Percentiles rank a stretch among this genome's conserved stretches.
Conservation (phyloP, 2,888 invertebrate species). For the Ceramica pisi region DNA sequence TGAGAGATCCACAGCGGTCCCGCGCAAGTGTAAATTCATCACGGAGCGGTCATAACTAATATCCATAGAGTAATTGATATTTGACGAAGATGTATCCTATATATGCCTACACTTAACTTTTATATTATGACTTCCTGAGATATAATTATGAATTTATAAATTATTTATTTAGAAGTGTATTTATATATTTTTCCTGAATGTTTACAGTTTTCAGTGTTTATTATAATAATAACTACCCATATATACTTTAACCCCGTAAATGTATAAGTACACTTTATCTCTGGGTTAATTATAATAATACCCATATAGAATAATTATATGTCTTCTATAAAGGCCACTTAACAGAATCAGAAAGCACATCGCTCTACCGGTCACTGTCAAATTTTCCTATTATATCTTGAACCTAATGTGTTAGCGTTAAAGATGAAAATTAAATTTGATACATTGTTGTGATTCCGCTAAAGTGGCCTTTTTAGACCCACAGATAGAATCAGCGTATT, state of each 20-base stretch:
- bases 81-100: not conserved
- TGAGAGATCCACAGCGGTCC: not conserved
- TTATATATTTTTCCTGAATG: conserved; percentile 11
- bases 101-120: conserved; percentile 6
- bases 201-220: conserved; percentile 35
- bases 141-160: conserved; percentile 17
- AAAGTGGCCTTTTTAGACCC: no score
- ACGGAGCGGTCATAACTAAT: not conserved
- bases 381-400: no score
- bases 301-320: not conserved
- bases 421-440: no score
- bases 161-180: conserved; percentile 21
- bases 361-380: no score
- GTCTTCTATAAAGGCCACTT: no score
- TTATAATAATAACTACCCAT: conserved; percentile 45
- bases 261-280: conserved; percentile 19
- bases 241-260: conserved; percentile 7
- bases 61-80: conserved; percentile 25
- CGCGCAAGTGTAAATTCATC: not conserved
- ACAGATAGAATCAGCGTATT: not conserved
- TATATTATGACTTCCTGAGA: conserved; percentile 19
- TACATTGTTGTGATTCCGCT: no score
- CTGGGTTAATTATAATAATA: not conserved
- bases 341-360: no score
- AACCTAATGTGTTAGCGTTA: no score